phyloP scores from a whole-genome alignment of 2,113 vertebrate genomes.

The Xiphias gladius region DNA sequence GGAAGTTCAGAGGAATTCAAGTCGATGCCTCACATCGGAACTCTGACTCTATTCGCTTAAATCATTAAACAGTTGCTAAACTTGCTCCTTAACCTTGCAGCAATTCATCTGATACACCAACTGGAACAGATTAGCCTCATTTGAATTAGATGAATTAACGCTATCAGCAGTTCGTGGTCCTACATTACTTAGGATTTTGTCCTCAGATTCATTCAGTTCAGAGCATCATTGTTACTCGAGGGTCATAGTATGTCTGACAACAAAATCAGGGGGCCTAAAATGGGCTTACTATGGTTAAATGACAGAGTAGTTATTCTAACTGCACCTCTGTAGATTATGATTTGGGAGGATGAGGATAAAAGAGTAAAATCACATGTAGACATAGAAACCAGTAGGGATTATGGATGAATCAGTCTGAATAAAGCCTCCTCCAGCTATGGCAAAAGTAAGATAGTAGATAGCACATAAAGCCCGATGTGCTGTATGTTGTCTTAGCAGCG shows the following conservation, averaged over 20 bases:
- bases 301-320: background rate
- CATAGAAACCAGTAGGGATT: constrained; percentile 17
- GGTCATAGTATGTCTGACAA: background rate
- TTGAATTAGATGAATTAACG: background rate
- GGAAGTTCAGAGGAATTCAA: background rate
- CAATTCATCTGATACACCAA: background rate
- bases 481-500: background rate
- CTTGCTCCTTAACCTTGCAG: background rate
- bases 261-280: background rate
- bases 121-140: background rate
- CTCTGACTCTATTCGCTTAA: background rate
- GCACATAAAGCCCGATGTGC: background rate
- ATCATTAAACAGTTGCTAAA: background rate
- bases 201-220: background rate
- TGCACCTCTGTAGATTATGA: background rate
- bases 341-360: background rate
- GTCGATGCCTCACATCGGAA: background rate
- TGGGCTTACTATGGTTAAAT: background rate
- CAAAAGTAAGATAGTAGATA: background rate
- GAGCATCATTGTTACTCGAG: background rate
- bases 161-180: background rate
- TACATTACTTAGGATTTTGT: background rate
- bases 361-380: constrained; percentile 4
- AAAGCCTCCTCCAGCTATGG: background rate
- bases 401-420: background rate